These are phyloP conservation scores for Athene cunicularia DNA, from an alignment of 2,113 vertebrate species.

Conservation along the genomic window DNA sequence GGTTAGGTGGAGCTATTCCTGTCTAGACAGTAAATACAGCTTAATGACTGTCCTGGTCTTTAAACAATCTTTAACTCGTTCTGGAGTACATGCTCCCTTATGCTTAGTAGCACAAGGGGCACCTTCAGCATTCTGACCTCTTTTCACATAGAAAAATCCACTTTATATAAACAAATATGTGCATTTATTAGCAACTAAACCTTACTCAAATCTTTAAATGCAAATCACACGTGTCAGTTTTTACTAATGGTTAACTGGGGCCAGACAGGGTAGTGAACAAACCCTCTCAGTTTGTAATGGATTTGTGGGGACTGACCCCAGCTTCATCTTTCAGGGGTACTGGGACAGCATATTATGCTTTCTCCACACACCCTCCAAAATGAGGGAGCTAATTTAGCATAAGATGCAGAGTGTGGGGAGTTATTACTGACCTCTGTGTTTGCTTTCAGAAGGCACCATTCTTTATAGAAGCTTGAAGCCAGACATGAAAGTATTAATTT, in stretches of 20 bases:
- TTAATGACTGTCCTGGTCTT: constrained; percentile 64
- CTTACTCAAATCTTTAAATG: background rate
- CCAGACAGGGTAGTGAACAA: background rate
- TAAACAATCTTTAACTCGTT: constrained; percentile 46
- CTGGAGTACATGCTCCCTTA: background rate
- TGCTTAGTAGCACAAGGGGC: background rate
- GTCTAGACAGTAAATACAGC: constrained; percentile 70
- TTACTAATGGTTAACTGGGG: background rate
- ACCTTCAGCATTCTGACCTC: background rate
- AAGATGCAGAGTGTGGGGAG: background rate
- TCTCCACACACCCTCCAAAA: background rate
- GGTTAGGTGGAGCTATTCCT: constrained; percentile 71
- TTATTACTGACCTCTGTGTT: constrained; percentile 13
- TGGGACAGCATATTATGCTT: background rate
- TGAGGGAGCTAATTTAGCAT: background rate
- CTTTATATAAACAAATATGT: background rate
- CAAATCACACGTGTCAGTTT: background rate
- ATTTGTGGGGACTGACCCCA: background rate
- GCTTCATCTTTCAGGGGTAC: background rate
- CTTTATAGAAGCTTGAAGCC: constrained; percentile 13
- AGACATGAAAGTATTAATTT: constrained; percentile 60
- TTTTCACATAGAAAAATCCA: background rate
- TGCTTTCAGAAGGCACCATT: background rate
- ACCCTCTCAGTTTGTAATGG: background rate
- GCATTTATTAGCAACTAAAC: background rate